Percentiles rank a stretch among this genome's conserved stretches.
These are phyloP conservation scores for Pediacus dermestoides DNA, from an alignment of 2,888 invertebrate species.

Conservation along the genomic window DNA sequence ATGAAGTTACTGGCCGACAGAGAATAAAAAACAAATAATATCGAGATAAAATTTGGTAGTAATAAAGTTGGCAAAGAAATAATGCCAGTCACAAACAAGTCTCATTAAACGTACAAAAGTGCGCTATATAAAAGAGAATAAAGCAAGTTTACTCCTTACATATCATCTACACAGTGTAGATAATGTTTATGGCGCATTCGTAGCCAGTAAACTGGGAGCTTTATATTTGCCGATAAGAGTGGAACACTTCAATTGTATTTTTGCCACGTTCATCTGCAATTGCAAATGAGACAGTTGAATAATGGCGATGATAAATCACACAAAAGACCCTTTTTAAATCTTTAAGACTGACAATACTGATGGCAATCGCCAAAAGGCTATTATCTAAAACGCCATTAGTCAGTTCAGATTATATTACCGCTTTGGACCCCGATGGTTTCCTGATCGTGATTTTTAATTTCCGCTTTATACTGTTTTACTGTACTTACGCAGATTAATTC, in stretches of 20 bases:
- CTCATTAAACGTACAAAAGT: constrained; percentile 34
- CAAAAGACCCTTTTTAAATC: constrained; percentile 33
- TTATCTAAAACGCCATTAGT: constrained; percentile 46
- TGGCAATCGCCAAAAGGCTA: constrained; percentile 39
- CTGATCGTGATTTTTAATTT: constrained; percentile 44
- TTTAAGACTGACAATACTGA: constrained; percentile 36
- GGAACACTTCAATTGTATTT: constrained; percentile 19
- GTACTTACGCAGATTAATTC: no score
- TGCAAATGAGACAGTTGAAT: constrained; percentile 44
- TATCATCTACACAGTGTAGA: constrained; percentile 42
- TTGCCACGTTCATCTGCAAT: constrained; percentile 20
- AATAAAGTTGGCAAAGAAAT: constrained; percentile 7
- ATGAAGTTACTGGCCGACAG: not conserved
- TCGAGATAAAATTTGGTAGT: no score
- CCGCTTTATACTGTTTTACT: no score
- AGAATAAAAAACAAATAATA: constrained; percentile 12
- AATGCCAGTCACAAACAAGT: constrained; percentile 13
- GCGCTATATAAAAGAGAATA: constrained; percentile 36
- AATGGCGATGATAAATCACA: constrained; percentile 44
- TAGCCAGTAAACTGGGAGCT: constrained; percentile 37
- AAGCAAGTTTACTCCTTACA: constrained; percentile 40
- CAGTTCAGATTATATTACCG: constrained; percentile 44
- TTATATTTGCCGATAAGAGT: constrained; percentile 18
- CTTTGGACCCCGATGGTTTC: constrained; percentile 37
- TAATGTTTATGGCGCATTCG: constrained; percentile 41